Evolutionary conservation across 2,113 vertebrate genomes (phyloP).

Genomic region (Otolemur garnettii): DNA sequence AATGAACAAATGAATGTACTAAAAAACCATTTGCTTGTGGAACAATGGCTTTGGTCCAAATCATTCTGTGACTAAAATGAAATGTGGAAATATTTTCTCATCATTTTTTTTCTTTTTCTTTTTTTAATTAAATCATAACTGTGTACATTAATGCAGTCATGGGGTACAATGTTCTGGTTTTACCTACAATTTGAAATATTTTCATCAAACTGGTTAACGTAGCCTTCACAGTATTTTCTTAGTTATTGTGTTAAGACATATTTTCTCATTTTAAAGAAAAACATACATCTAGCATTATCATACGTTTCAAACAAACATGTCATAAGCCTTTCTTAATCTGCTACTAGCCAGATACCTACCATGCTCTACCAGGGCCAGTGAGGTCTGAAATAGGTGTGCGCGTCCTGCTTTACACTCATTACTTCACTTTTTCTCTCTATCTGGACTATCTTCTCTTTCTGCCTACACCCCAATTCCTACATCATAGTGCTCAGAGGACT

Average conservation of each 20-base stretch:
- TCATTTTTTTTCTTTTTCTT: neutral
- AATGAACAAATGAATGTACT: neutral
- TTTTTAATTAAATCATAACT: too few species aligned
- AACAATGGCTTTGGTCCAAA: neutral
- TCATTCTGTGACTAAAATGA: neutral
- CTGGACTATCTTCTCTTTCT: neutral
- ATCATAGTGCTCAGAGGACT: neutral
- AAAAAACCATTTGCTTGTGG: neutral
- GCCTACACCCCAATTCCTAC: neutral
- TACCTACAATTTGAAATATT: too few species aligned
- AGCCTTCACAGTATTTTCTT: too few species aligned
- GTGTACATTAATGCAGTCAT: too few species aligned
- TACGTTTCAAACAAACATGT: slow-evolving; percentile 1
- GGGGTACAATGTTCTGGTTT: too few species aligned
- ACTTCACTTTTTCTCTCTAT: neutral
- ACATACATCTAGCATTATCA: neutral
- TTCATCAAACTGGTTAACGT: too few species aligned
- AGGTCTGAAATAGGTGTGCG: neutral
- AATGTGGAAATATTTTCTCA: slow-evolving; percentile 27
- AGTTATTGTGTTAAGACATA: neutral
- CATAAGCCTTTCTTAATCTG: neutral
- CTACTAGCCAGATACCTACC: neutral
- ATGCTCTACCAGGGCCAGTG: neutral
- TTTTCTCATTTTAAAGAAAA: slow-evolving; percentile 42
- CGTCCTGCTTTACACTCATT: neutral